Percentiles rank a stretch among this genome's conserved stretches.
Evolutionary conservation across 2,888 invertebrate genomes (phyloP).

Genomic region (Koerneria pararmatus): DNA sequence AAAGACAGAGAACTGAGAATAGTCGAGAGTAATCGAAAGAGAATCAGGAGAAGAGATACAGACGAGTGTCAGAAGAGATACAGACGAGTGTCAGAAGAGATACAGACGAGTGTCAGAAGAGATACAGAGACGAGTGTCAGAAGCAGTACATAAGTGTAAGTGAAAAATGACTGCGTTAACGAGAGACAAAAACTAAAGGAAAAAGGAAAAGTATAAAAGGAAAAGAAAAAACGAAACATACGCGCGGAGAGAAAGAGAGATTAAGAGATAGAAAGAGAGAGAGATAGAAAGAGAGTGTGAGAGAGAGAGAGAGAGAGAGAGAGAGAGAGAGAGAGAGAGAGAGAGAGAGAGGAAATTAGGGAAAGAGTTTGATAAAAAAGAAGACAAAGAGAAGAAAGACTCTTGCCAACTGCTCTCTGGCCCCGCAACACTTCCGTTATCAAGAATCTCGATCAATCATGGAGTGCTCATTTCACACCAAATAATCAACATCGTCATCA

Average conservation of each 20-base stretch:
- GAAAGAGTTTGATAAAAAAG: neutral
- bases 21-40: neutral
- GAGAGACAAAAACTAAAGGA: neutral
- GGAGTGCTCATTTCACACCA: too few relatives aligned
- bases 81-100: too few relatives aligned
- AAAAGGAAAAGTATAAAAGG: neutral
- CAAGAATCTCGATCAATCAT: too few relatives aligned
- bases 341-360: neutral
- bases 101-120: too few relatives aligned
- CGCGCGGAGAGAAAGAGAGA: neutral
- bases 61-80: too few relatives aligned
- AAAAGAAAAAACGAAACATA: neutral
- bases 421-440: too few relatives aligned
- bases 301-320: constrained; percentile 1
- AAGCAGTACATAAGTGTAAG: constrained; percentile 1
- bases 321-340: constrained; percentile 1
- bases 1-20: neutral
- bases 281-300: constrained; percentile 4
- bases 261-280: neutral
- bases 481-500: too few relatives aligned
- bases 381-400: neutral
- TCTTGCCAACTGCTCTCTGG: too few relatives aligned
- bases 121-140: too few relatives aligned
- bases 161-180: neutral
- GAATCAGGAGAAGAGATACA: neutral